Percentiles rank a stretch among this genome's conserved stretches.
phyloP scores from a whole-genome alignment of 1,140 invertebrate species.

The Helicoverpa armigera region DNA sequence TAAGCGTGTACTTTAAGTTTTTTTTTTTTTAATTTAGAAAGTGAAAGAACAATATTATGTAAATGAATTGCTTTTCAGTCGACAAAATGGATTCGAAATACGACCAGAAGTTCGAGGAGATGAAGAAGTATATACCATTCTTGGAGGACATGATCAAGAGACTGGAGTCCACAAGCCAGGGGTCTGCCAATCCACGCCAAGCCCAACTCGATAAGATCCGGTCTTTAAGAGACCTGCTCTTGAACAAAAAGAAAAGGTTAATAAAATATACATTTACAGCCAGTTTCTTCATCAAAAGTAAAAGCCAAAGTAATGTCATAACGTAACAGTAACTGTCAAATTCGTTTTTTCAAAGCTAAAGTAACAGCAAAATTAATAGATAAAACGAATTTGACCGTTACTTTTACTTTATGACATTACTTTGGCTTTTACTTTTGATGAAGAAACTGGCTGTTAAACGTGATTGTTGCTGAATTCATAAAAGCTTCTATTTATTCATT shows the following conservation, averaged over 20 bases:
- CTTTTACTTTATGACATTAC: no score
- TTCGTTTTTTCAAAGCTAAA: no score
- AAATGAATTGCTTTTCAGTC: constrained; percentile 58
- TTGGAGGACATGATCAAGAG: constrained; percentile 89
- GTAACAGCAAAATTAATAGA: no score
- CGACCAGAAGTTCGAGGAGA: constrained; percentile 88
- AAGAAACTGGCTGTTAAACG: neutral
- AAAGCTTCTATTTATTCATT: neutral
- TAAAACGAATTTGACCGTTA: no score
- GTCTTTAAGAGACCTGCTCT: constrained; percentile 88
- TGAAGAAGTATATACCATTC: constrained; percentile 90
- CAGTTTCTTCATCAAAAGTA: no score
- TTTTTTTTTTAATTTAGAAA: no score
- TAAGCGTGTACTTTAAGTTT: no score
- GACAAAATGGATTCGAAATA: constrained; percentile 84
- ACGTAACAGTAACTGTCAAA: no score
- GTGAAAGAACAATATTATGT: neutral
- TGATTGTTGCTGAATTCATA: neutral
- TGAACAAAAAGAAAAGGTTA: constrained; percentile 88
- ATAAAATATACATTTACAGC: neutral
- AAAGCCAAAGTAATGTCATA: no score
- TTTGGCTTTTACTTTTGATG: no score
- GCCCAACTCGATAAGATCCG: constrained; percentile 88
- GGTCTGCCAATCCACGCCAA: constrained; percentile 83
- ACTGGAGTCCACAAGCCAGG: constrained; percentile 83